Conservation (phyloP, 2,113 vertebrate genomes). For the Pomatostomus ruficeps region DNA sequence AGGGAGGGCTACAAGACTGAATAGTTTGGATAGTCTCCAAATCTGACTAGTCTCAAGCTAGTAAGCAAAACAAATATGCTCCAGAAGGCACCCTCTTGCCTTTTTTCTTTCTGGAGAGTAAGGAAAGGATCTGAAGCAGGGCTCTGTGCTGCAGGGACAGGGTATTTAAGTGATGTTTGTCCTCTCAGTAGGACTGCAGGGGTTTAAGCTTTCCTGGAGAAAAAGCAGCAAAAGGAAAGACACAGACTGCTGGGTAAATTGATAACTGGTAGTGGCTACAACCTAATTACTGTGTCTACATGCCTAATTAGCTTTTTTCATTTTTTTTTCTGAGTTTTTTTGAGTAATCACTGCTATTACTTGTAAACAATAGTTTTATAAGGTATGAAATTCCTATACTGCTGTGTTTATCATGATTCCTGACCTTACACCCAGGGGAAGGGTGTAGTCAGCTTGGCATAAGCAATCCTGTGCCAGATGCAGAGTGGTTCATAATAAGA, state of each 20-base stretch:
- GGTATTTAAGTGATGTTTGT: neutral
- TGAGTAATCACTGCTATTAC: neutral
- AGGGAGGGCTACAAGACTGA: neutral
- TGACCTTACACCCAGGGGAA: neutral
- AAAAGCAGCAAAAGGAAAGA: neutral
- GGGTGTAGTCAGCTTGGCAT: slow-evolving; percentile 44
- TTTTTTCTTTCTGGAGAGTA: neutral
- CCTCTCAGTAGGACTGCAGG: neutral
- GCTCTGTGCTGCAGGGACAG: neutral
- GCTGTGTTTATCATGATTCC: slow-evolving; percentile 32
- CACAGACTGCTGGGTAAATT: neutral
- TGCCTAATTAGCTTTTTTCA: neutral
- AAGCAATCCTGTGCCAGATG: neutral
- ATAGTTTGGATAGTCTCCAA: slow-evolving; percentile 13
- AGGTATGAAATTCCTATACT: slow-evolving; percentile 36
- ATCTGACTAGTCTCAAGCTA: neutral
- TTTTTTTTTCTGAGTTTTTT: neutral
- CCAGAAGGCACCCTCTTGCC: neutral
- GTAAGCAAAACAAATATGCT: neutral
- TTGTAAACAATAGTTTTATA: slow-evolving; percentile 42
- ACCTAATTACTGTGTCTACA: slow-evolving; percentile 8
- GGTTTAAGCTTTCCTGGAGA: neutral
- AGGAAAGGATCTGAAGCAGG: neutral
- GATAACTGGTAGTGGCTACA: neutral
- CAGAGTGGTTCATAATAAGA: neutral